These are phyloP conservation scores for Anser brachyrhynchus DNA, from an alignment of 2,113 vertebrate genomes.

Conservation along the genomic window DNA sequence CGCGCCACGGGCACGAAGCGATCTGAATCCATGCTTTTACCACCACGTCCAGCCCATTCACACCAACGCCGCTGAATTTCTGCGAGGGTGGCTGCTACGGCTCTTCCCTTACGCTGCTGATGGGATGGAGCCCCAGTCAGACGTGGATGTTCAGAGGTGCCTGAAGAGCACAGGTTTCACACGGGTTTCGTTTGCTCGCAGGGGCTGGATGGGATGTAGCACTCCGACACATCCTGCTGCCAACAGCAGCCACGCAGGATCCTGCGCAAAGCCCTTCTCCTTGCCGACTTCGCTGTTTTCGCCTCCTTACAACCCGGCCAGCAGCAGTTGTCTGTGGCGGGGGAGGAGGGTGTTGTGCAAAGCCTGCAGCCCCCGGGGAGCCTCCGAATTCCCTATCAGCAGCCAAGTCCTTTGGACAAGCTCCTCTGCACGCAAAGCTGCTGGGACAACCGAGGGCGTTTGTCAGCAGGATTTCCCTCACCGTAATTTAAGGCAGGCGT, in stretches of 20 bases:
- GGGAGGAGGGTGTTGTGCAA: slow-evolving; percentile 16
- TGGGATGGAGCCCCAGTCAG: background rate
- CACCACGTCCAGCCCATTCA: too few relatives aligned
- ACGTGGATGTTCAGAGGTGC: background rate
- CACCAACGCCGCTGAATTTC: too few relatives aligned
- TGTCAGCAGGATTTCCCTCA: slow-evolving; percentile 38
- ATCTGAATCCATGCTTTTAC: background rate
- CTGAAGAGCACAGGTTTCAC: background rate
- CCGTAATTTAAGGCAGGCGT: background rate
- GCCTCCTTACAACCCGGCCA: background rate
- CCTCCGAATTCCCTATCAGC: background rate
- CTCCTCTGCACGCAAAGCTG: slow-evolving; percentile 28
- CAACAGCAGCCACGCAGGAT: background rate
- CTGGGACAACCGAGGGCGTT: background rate
- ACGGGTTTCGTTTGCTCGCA: too few relatives aligned
- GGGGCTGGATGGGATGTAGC: background rate
- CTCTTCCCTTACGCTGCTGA: background rate
- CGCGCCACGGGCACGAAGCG: too few relatives aligned
- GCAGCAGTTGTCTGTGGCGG: background rate
- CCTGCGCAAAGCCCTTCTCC: background rate
- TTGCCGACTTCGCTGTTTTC: background rate
- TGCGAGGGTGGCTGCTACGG: background rate
- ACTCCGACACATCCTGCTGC: background rate
- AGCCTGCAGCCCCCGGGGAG: background rate
- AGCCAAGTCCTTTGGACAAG: slow-evolving; percentile 7